A percentile compares a stretch with the other conserved stretches of the same genome.
phyloP scores from a whole-genome alignment of 2,113 vertebrate genomes.

The Oreochromis niloticus region DNA sequence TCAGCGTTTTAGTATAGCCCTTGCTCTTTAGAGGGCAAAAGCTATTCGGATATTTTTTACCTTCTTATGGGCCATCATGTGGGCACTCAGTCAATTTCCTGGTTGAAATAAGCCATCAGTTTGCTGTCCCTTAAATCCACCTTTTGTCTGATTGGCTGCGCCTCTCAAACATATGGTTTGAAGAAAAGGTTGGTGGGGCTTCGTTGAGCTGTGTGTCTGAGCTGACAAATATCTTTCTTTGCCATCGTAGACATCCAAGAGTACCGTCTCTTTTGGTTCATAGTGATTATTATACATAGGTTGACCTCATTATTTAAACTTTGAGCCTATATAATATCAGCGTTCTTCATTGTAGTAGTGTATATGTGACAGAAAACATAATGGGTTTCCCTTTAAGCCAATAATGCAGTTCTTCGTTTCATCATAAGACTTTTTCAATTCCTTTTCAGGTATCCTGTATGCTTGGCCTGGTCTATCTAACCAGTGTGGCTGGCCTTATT shows the following conservation, averaged over 20 bases:
- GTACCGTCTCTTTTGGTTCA: background rate
- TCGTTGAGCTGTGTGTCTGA: background rate
- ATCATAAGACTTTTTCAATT: background rate
- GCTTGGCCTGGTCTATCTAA: conserved; percentile 86
- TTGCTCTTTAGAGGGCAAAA: background rate
- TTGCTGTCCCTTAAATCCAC: background rate
- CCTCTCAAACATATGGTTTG: background rate
- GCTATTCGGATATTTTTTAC: background rate
- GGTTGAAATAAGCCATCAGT: background rate
- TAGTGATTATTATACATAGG: background rate
- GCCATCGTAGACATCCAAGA: background rate
- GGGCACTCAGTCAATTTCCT: background rate
- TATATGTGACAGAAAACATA: background rate
- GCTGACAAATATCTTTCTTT: background rate
- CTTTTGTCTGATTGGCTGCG: background rate
- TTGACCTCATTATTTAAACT: background rate
- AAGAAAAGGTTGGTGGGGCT: background rate
- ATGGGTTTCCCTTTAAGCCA: background rate
- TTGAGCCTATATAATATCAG: background rate
- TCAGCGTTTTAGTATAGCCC: background rate
- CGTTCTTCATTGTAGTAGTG: background rate
- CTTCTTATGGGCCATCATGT: background rate
- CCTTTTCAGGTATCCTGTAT: conserved; percentile 83
- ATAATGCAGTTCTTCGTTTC: background rate
- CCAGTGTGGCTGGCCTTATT: conserved; percentile 82